Conservation (phyloP, 2,888 invertebrate species). For the Latrodectus hesperus region DNA sequence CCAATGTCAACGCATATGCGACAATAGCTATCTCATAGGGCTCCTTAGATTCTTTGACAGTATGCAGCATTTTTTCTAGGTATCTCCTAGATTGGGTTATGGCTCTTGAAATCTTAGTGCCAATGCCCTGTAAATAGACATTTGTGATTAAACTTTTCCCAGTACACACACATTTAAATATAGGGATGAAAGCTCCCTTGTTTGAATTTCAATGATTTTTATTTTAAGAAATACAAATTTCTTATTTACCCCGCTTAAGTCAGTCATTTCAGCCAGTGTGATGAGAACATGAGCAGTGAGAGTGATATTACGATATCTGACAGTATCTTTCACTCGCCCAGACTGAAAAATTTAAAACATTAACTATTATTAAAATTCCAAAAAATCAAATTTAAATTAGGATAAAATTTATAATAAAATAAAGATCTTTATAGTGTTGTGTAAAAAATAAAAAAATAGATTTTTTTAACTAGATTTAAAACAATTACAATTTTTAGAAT, state of each 20-base stretch:
- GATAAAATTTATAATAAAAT: background rate
- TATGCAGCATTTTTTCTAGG: slow-evolving; percentile 87
- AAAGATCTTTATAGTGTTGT: too few species aligned
- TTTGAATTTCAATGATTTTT: background rate
- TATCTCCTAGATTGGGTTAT: slow-evolving; percentile 85
- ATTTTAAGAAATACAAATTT: background rate
- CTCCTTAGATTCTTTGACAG: slow-evolving; percentile 82
- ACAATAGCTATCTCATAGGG: slow-evolving; percentile 91
- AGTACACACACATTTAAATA: too few species aligned
- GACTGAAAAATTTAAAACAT: slow-evolving; percentile 30
- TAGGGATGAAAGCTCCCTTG: too few species aligned
- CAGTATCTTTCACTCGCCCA: slow-evolving; percentile 63
- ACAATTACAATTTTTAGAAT: too few species aligned
- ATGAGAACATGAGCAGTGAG: slow-evolving; percentile 95
- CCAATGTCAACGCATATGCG: slow-evolving; percentile 88
- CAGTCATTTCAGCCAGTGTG: slow-evolving; percentile 86
- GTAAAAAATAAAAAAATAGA: too few species aligned
- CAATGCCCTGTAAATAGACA: slow-evolving; percentile 76
- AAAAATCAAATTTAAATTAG: background rate
- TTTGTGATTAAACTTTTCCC: too few species aligned
- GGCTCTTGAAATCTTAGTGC: slow-evolving; percentile 85
- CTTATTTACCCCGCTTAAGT: slow-evolving; percentile 79
- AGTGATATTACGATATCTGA: slow-evolving; percentile 83
- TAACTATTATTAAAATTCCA: too few species aligned
- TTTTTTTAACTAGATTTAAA: too few species aligned